Evolutionary conservation across 2,888 invertebrate genomes (phyloP).

Genomic region (Spilarctia lutea): DNA sequence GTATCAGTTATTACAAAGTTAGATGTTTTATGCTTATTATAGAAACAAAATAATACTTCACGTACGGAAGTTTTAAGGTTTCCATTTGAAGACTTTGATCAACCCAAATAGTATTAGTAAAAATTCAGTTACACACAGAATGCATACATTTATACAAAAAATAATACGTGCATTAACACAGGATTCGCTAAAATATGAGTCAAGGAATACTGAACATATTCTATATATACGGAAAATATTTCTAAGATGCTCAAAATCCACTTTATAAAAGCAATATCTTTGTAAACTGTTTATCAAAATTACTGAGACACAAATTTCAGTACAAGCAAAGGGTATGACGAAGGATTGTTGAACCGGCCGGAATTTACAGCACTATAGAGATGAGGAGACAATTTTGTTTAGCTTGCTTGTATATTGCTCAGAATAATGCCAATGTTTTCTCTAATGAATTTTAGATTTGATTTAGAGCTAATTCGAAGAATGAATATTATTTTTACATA

Average conservation of each 20-base stretch:
- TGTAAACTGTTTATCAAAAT: conserved; percentile 50
- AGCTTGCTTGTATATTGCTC: not conserved
- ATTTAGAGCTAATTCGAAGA: not conserved
- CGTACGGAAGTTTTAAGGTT: not conserved
- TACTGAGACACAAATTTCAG: conserved; percentile 48
- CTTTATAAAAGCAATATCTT: conserved; percentile 40
- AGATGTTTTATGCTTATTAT: not conserved
- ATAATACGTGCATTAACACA: not conserved
- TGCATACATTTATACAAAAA: not conserved
- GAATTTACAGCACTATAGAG: conserved; percentile 35
- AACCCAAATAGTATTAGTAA: not conserved
- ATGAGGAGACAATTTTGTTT: conserved; percentile 21
- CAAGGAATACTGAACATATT: not conserved
- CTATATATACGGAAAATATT: not conserved
- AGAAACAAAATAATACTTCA: not conserved
- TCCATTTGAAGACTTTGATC: not conserved
- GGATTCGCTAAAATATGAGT: not conserved
- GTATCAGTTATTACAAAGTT: not conserved
- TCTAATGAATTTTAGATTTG: not conserved
- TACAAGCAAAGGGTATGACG: conserved; percentile 37
- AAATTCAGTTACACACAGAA: not conserved
- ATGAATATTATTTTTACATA: not conserved
- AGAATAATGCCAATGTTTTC: not conserved
- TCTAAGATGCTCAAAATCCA: conserved; percentile 23
- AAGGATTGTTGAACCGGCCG: conserved; percentile 30